Evolutionary conservation across 1,140 invertebrate species (phyloP).

Genomic region (Bombus waltoni): DNA sequence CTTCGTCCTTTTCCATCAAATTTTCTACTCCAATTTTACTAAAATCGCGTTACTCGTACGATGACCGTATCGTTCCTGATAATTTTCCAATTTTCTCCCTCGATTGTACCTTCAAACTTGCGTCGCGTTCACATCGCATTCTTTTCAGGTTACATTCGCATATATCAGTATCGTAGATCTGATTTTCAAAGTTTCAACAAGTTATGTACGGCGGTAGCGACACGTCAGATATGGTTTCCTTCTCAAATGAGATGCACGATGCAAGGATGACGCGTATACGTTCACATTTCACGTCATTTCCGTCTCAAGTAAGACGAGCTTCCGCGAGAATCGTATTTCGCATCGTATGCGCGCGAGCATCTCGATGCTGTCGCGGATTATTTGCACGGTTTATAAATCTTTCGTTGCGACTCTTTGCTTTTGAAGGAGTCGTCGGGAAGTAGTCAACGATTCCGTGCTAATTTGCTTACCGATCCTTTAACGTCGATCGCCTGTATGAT

Average conservation of each 20-base stretch:
- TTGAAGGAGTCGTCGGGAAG: background rate
- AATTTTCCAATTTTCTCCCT: background rate
- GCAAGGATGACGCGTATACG: background rate
- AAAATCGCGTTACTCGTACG: too few relatives aligned
- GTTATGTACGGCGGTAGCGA: background rate
- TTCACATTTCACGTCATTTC: background rate
- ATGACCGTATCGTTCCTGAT: background rate
- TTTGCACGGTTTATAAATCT: constrained; percentile 30
- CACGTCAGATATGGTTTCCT: background rate
- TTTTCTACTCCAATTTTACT: too few relatives aligned
- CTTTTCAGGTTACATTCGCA: background rate
- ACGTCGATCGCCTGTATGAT: background rate
- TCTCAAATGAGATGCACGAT: background rate
- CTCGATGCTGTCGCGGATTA: background rate
- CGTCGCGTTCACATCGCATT: background rate
- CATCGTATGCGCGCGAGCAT: background rate
- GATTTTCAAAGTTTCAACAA: background rate
- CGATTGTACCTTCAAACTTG: too few relatives aligned
- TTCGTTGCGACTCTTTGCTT: background rate
- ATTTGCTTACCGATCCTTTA: constrained; percentile 8
- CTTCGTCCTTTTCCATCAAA: too few relatives aligned
- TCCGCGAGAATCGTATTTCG: constrained; percentile 14
- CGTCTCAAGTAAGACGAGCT: background rate
- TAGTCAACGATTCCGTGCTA: background rate
- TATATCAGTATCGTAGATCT: too few relatives aligned